phyloP scores from a whole-genome alignment of 2,888 invertebrate genomes.

The Campoplex nolae region DNA sequence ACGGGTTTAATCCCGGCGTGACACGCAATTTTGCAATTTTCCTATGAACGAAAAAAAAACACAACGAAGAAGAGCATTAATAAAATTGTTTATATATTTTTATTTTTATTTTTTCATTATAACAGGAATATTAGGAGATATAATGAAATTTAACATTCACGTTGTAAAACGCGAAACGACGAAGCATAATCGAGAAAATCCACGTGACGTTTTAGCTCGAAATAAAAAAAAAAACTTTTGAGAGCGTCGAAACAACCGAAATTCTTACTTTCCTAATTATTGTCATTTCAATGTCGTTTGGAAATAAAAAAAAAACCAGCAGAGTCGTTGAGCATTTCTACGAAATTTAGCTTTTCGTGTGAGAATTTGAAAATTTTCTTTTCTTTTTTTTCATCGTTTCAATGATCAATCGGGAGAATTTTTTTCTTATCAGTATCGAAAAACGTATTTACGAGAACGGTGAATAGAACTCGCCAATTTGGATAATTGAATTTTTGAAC shows the following conservation, averaged over 20 bases:
- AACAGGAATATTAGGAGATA: not conserved
- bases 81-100: too few relatives aligned
- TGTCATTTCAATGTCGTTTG: too few relatives aligned
- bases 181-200: not conserved
- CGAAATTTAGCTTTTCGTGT: not conserved
- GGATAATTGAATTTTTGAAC: too few relatives aligned
- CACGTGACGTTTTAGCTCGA: not conserved
- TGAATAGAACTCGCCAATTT: too few relatives aligned
- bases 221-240: not conserved
- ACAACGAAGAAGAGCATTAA: too few relatives aligned
- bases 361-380: not conserved
- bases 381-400: too few relatives aligned
- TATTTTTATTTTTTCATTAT: not conserved
- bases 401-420: too few relatives aligned
- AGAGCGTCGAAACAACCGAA: not conserved
- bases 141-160: not conserved
- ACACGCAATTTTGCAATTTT: constrained; percentile 21
- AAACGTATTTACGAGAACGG: too few relatives aligned
- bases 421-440: too few relatives aligned
- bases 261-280: not conserved
- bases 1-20: not conserved
- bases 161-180: not conserved
- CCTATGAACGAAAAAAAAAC: not conserved
- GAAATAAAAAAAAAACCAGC: too few relatives aligned
- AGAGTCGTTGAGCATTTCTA: too few relatives aligned